phyloP scores from a whole-genome alignment of 2,888 invertebrate species.

The Thymelicus acteon region DNA sequence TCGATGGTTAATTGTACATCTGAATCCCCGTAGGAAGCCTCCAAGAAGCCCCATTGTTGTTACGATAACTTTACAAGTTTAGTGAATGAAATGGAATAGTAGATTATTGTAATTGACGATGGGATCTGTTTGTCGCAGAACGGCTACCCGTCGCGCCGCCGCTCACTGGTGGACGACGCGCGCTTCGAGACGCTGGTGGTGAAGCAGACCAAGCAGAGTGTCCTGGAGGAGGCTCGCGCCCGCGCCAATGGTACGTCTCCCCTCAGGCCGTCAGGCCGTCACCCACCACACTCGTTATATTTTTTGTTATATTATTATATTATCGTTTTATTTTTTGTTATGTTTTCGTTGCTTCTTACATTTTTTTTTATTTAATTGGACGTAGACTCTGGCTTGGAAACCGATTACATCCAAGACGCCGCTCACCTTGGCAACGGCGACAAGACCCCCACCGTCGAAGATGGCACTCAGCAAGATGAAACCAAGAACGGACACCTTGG shows the following conservation, averaged over 20 bases:
- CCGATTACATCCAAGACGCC: constrained; percentile 86
- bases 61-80: too few relatives aligned
- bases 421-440: constrained; percentile 75
- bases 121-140: constrained; percentile 88
- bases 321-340: constrained; percentile 36
- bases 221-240: constrained; percentile 95
- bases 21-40: too few relatives aligned
- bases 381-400: constrained; percentile 87
- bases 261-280: too few relatives aligned
- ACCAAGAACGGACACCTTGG: constrained; percentile 84
- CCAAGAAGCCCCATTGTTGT: too few relatives aligned
- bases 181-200: constrained; percentile 98
- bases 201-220: constrained; percentile 96
- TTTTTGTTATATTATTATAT: constrained; percentile 34
- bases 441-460: constrained; percentile 75
- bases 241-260: constrained; percentile 90
- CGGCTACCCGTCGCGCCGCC: constrained; percentile 97
- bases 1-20: neutral
- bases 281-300: neutral
- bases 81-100: too few relatives aligned
- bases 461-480: constrained; percentile 76
- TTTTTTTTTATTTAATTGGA: constrained; percentile 50
- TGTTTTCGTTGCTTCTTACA: constrained; percentile 42
- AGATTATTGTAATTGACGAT: neutral
- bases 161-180: constrained; percentile 98